A percentile compares a stretch with the other conserved stretches of the same genome.
Evolutionary conservation across 2,113 vertebrate genomes (phyloP).

Genomic region (Eulacestoma nigropectus): DNA sequence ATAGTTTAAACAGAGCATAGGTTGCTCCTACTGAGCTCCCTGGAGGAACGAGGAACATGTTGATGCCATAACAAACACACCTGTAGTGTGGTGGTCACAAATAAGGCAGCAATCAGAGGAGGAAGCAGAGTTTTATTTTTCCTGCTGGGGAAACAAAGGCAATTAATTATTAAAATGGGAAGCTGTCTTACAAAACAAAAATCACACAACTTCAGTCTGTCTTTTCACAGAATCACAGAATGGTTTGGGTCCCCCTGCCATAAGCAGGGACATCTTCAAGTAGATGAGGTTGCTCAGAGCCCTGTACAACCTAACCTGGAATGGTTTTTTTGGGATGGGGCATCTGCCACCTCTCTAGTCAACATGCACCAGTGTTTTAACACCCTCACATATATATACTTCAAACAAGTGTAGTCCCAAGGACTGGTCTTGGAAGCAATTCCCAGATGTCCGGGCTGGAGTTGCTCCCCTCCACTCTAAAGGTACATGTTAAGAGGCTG

Average conservation of each 20-base stretch:
- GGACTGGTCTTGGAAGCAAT: not conserved
- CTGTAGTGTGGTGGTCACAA: fast-evolving
- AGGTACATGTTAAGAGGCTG: not conserved
- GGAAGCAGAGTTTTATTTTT: not conserved
- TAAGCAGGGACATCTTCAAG: not conserved
- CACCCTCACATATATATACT: not conserved
- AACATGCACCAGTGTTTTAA: not conserved
- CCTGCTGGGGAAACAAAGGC: not conserved
- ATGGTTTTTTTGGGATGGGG: not conserved
- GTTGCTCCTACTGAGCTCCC: not conserved
- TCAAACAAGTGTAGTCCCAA: not conserved
- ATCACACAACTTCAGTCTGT: not conserved
- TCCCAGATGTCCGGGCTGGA: not conserved
- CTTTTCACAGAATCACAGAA: not conserved
- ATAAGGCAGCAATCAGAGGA: not conserved
- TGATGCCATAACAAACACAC: not conserved
- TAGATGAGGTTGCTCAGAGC: not conserved
- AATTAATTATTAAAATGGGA: not conserved
- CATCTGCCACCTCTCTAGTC: not conserved
- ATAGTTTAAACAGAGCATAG: not conserved
- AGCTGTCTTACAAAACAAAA: not conserved
- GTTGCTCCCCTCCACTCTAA: not conserved
- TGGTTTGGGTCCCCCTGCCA: not conserved
- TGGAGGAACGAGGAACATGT: not conserved
- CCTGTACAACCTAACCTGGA: no score